Evolutionary conservation across 2,888 invertebrate genomes (phyloP), one percentile per base, ranked within the genome.

Genomic region (Lasioglossum malachurum): DNA sequence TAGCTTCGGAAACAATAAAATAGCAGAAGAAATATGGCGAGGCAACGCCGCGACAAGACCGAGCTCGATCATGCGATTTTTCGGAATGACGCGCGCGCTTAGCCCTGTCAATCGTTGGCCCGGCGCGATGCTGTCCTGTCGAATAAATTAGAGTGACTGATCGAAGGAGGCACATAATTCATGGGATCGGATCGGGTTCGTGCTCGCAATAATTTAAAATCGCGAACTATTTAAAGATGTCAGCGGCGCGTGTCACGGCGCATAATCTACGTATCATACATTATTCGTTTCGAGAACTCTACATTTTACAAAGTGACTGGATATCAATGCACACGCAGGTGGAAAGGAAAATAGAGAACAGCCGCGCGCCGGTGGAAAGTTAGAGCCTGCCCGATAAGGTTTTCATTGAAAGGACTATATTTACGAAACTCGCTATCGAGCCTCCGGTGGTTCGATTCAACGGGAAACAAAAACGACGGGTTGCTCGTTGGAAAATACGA

Each of bases 121-220:
- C 73, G n/a, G n/a, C 19, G 64, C 53, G 31, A 69, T 69, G 57
- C 27, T 71, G 41, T 64, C 49, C 31, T 2, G 72, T 60, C 57
- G 85, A 71, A 75, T 85, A 80, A 80, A 85, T 86, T 85, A 86
- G 71, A 16, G 60, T 69, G 85, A 77, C 57, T 57, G 86, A 75
- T 85, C 74, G 78, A 69, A 75, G 78, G 73, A 85, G 78, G 71
- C 75, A 64, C 80, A 75, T 86, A 85, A 86, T 71, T 86, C 76
- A 78, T 86, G n/a, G 71, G n/a, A 60, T 72, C 85, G 71, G 57
- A 23, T 19, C 53, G 12, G 44, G 41, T 38, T 23, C 19, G 14
- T 10, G 35, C 27, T 46, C n/a, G 35, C 44, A 27, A 85, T 85
- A 77, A 85, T 80, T 86, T 35, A 35, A 35, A 35, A 35, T 35